Conservation (phyloP, 2,113 vertebrate species). For the Atherinomorus stipes region DNA sequence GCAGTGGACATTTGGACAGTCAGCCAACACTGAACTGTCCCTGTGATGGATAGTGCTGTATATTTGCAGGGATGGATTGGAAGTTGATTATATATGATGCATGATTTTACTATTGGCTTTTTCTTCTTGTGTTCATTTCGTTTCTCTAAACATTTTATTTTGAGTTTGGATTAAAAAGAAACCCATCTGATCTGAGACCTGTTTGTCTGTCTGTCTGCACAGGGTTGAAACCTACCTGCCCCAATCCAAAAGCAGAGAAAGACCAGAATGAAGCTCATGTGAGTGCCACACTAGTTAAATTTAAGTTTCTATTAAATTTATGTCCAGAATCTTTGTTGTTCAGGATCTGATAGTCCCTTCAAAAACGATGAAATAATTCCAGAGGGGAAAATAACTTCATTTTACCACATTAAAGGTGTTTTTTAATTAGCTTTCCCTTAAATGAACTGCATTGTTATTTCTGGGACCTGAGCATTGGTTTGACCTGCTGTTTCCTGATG, state of each 20-base stretch:
- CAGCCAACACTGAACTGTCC: conserved; percentile 28
- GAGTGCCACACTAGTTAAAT: conserved; percentile 31
- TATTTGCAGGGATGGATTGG: conserved; percentile 29
- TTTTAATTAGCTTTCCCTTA: conserved; percentile 18
- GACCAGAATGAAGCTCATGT: conserved; percentile 77
- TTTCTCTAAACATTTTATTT: neutral
- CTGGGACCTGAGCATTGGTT: conserved; percentile 45
- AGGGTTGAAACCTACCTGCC: conserved; percentile 75
- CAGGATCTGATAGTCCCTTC: neutral
- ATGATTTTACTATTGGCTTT: conserved; percentile 16
- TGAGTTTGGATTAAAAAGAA: conserved; percentile 13
- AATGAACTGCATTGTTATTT: conserved; percentile 28
- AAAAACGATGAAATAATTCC: conserved; percentile 2
- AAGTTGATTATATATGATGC: conserved; percentile 32
- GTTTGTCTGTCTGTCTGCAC: conserved; percentile 23
- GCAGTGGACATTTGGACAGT: conserved; percentile 7
- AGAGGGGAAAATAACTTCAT: neutral
- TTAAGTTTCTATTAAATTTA: neutral
- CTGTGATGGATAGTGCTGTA: conserved; percentile 29
- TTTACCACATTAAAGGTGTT: neutral
- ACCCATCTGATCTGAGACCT: neutral
- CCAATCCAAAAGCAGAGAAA: conserved; percentile 74
- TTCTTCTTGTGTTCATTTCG: neutral
- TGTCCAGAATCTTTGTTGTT: neutral
- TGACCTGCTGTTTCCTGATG: conserved; percentile 69